Conservation (phyloP, 37 sponge, comb jelly and placozoan genomes). For the Aphrocallistes beatrix region DNA sequence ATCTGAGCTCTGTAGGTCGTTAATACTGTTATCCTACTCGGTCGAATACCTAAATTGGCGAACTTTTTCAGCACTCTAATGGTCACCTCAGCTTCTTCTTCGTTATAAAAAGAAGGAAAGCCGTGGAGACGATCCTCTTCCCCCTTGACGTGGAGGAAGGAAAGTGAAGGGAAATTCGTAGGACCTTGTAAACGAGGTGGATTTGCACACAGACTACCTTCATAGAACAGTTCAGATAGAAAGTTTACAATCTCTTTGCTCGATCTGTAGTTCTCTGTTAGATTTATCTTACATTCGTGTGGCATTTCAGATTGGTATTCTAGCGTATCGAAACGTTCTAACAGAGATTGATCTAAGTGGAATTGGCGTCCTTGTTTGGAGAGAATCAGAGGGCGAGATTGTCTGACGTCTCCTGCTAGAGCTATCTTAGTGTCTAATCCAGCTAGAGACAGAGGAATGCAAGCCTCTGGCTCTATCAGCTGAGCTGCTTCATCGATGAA, state of each 20-base stretch:
- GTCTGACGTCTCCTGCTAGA: background rate
- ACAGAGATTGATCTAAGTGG: background rate
- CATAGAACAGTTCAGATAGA: background rate
- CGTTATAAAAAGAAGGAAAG: background rate
- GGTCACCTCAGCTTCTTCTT: background rate
- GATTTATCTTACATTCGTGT: background rate
- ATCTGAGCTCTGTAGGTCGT: background rate
- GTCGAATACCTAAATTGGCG: background rate
- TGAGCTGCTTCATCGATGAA: constrained; percentile 18
- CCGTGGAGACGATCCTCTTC: background rate
- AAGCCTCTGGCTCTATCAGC: background rate
- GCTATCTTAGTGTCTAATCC: background rate
- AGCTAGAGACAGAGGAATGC: constrained; percentile 7
- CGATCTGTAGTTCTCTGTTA: background rate
- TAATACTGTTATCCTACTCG: background rate
- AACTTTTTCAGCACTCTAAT: background rate
- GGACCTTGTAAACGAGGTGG: background rate
- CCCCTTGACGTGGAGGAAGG: background rate
- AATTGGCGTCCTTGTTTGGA: background rate
- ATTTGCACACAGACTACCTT: background rate
- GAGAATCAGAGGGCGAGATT: background rate
- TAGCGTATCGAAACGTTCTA: background rate
- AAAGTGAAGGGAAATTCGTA: background rate
- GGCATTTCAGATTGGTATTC: too few species aligned
- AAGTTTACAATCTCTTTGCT: background rate